phyloP scores from a whole-genome alignment of 2,888 invertebrate species.

The Rhimphoctona megacephalus region DNA sequence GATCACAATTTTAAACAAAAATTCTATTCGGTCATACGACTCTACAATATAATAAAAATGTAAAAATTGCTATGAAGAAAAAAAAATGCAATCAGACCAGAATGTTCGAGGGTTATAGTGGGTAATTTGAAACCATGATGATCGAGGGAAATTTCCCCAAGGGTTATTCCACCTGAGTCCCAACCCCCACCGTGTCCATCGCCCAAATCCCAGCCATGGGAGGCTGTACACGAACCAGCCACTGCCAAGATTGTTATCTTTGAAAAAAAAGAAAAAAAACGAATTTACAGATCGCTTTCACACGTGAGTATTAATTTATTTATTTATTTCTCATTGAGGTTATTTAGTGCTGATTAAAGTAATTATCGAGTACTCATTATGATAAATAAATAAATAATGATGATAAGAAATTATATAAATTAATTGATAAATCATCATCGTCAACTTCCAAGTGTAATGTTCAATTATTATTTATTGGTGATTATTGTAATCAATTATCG shows the following conservation, averaged over 20 bases:
- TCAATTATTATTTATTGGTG: not conserved
- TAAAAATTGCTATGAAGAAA: not conserved
- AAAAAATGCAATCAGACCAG: slow-evolving; percentile 66
- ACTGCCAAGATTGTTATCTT: slow-evolving; percentile 57
- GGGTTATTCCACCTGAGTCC: slow-evolving; percentile 74
- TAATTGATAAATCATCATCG: too few species aligned
- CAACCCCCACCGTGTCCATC: slow-evolving; percentile 68
- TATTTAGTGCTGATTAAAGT: too few species aligned
- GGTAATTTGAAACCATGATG: slow-evolving; percentile 66
- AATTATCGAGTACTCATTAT: too few species aligned
- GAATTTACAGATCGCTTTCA: not conserved
- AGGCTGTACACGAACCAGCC: slow-evolving; percentile 66
- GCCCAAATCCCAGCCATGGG: slow-evolving; percentile 69
- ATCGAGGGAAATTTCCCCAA: slow-evolving; percentile 77
- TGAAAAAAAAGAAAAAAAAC: slow-evolving; percentile 37
- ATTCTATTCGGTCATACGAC: not conserved
- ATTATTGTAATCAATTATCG: too few species aligned
- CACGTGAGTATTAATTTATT: not conserved
- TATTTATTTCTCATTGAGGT: not conserved
- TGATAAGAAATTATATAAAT: too few species aligned
- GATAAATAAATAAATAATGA: too few species aligned
- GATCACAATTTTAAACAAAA: not conserved
- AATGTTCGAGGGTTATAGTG: slow-evolving; percentile 69
- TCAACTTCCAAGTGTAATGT: too few species aligned
- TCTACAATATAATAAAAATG: not conserved